Conservation (phyloP, 1,140 invertebrate species). For the Scaptomyza hsui region DNA sequence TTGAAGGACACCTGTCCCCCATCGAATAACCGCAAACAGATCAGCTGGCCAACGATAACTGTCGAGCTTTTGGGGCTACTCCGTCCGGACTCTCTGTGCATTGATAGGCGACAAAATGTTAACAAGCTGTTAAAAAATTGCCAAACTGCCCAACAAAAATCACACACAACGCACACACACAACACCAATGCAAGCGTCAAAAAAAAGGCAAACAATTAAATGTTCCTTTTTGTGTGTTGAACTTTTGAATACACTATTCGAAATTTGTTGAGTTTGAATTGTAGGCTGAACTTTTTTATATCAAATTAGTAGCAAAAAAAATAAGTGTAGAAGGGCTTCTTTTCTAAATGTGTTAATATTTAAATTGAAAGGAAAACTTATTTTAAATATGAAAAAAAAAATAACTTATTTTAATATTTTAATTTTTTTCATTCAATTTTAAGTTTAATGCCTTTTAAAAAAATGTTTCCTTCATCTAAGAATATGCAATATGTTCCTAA, state of each 20-base stretch:
- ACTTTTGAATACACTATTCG: constrained; percentile 6
- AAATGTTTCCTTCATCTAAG: too few relatives aligned
- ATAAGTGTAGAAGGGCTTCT: too few relatives aligned
- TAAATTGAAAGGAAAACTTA: too few relatives aligned
- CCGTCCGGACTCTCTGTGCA: constrained; percentile 21
- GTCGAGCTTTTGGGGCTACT: constrained; percentile 14
- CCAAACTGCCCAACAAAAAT: constrained; percentile 65
- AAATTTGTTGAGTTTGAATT: neutral
- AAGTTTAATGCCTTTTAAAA: too few relatives aligned
- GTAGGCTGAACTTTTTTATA: too few relatives aligned
- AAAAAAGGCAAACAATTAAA: constrained; percentile 11
- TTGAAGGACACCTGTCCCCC: constrained; percentile 1
- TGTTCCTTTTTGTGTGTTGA: neutral
- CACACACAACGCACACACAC: constrained; percentile 25
- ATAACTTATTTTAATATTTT: too few relatives aligned
- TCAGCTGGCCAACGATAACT: constrained; percentile 30
- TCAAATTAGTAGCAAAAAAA: too few relatives aligned
- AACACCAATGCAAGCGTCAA: constrained; percentile 3
- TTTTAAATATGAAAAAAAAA: too few relatives aligned
- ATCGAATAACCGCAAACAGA: constrained; percentile 37
- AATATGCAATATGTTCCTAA: too few relatives aligned
- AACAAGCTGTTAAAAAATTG: constrained; percentile 80
- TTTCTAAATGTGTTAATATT: too few relatives aligned
- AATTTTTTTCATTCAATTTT: too few relatives aligned
- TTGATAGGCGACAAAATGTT: constrained; percentile 79